phyloP scores from a whole-genome alignment of 2,888 invertebrate genomes.

The Cataglyphis albicans region DNA sequence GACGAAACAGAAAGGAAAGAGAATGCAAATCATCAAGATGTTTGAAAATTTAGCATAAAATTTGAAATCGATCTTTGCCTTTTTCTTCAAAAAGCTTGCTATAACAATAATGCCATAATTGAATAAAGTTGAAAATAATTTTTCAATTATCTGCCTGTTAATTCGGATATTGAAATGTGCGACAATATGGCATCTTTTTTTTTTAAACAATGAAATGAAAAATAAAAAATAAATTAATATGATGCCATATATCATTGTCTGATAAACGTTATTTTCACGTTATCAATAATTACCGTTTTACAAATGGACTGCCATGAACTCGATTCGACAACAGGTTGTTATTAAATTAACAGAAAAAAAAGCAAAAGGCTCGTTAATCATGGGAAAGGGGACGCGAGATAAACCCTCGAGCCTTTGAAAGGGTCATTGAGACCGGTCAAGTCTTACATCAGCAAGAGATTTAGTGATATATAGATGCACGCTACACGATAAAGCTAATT shows the following conservation, averaged over 20 bases:
- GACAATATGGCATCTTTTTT: neutral
- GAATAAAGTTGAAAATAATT: neutral
- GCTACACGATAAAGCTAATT: slow-evolving; percentile 46
- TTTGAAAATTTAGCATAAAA: neutral
- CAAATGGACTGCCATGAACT: slow-evolving; percentile 40
- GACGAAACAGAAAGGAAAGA: neutral
- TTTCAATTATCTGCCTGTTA: neutral
- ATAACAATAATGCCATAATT: neutral
- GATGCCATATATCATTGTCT: slow-evolving; percentile 23
- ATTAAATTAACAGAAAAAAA: slow-evolving; percentile 46
- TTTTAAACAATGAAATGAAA: neutral
- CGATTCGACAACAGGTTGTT: slow-evolving; percentile 49
- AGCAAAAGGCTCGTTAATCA: slow-evolving; percentile 36
- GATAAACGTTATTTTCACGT: slow-evolving; percentile 40
- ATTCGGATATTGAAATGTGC: neutral
- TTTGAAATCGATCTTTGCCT: neutral
- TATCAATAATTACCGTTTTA: slow-evolving; percentile 35
- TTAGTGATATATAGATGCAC: slow-evolving; percentile 26
- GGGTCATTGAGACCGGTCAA: slow-evolving; percentile 4
- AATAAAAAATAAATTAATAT: slow-evolving; percentile 5
- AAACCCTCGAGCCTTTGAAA: slow-evolving; percentile 45
- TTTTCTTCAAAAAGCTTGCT: neutral
- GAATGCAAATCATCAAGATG: neutral
- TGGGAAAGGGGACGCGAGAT: slow-evolving; percentile 32
- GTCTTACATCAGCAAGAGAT: slow-evolving; percentile 18